Evolutionary conservation across 2,113 vertebrate genomes (phyloP), one percentile per base, ranked within the genome.

Genomic region (Potamarius usumacintae): DNA sequence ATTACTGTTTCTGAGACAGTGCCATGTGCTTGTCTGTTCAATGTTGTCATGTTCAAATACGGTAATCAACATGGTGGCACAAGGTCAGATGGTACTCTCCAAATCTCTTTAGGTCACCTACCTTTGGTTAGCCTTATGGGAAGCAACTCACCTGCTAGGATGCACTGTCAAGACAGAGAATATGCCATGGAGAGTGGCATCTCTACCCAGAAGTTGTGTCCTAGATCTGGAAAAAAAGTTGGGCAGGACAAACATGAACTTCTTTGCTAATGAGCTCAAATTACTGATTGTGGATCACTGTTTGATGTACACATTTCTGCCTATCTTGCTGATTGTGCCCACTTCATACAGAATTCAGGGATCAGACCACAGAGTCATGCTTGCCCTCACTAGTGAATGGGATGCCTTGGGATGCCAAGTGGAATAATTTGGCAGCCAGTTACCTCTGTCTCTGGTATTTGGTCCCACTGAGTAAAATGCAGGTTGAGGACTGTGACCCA

Each of bases 151-250:
- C 22, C 55, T 78, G 5, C 72, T 76, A 50, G 25, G 76, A 55
- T 8, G 12, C 10, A n/a, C 76, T 78, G 22, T 53, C 50, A 42
- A 22, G n/a, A 34, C n/a, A 20, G 18, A 48, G 30, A 82, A 62
- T 48, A 48, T 62, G 30, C 57, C 57, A 25, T 82, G 10, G 57
- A 62, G 57, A 82, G 79, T 14, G 57, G 17, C 4, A 2, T 80
- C 53, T 20, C 53, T 58, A 58, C 78, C n/a, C 17, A 80, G 53
- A 80, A 20, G 78, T 79, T 55, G 77, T 58, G 78, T 80, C 53
- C 78, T 58, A 58, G 78, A 80, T 80, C 7, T 58, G 27, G 27
- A 52, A 34, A 58, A 80, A 58, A 80, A 20, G 27, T 58, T 80
- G 27, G 14, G 11, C 7, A 58, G 8, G 15, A 17, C 78, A 82